These are phyloP conservation scores for Glomeris marginata DNA, from an alignment of 2,888 invertebrate species.

Conservation along the genomic window DNA sequence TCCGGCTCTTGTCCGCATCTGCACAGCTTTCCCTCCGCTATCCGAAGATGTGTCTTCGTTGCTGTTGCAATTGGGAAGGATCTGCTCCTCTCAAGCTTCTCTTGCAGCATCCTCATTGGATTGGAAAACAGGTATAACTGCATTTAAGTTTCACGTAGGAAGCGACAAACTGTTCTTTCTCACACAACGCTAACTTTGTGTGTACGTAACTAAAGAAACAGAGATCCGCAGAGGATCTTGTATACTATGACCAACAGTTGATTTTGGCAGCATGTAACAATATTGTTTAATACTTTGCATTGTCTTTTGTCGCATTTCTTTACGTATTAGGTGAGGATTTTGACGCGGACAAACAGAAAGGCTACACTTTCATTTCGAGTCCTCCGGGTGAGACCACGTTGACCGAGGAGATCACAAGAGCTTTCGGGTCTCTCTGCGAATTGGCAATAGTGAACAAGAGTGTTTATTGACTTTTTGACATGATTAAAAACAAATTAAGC, in stretches of 20 bases:
- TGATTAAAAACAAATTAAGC: no score
- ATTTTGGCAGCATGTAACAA: no score
- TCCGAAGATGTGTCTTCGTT: constrained; percentile 76
- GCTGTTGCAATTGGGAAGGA: constrained; percentile 67
- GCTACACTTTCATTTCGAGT: neutral
- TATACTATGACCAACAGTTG: no score
- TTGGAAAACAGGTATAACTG: neutral
- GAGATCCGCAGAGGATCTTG: no score
- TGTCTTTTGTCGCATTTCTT: neutral
- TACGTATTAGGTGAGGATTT: neutral
- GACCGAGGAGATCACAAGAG: constrained; percentile 3
- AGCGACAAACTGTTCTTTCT: neutral
- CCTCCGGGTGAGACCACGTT: constrained; percentile 10
- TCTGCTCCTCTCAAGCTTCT: constrained; percentile 69
- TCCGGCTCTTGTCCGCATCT: constrained; percentile 71
- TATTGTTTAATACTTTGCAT: no score
- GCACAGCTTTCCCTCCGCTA: constrained; percentile 80
- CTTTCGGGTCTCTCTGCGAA: constrained; percentile 11
- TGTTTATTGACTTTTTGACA: constrained; percentile 10
- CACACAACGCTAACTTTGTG: no score
- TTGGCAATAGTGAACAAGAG: constrained; percentile 14
- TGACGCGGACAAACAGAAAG: neutral
- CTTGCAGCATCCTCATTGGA: constrained; percentile 26
- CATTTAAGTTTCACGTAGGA: neutral
- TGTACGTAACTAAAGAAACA: neutral